A percentile compares a stretch with the other conserved stretches of the same genome.
phyloP scores from a whole-genome alignment of 2,113 vertebrate genomes.

The Labeo rohita region DNA sequence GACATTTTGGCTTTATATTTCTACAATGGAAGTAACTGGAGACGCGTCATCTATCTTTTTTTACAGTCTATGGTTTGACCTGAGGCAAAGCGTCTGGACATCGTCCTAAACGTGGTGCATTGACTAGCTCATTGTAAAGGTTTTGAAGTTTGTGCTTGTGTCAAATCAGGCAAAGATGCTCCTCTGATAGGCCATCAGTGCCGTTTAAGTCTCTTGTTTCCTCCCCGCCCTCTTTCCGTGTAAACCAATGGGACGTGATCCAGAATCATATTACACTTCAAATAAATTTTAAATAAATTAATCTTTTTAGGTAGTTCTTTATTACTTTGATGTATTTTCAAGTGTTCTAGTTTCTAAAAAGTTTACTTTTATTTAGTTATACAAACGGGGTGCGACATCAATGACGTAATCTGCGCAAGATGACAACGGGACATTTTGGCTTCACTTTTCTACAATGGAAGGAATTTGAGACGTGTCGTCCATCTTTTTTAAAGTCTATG shows the following conservation, averaged over 20 bases:
- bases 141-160: neutral
- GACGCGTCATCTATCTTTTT: neutral
- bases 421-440: neutral
- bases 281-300: too few species aligned
- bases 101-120: too few species aligned
- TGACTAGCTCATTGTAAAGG: neutral
- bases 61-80: neutral
- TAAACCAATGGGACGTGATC: too few species aligned
- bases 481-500: neutral
- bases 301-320: too few species aligned
- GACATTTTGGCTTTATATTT: neutral
- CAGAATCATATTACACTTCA: too few species aligned
- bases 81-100: neutral
- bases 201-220: constrained; percentile 91
- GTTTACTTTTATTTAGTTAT: too few species aligned
- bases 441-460: neutral
- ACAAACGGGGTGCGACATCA: too few species aligned
- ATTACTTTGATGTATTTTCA: too few species aligned
- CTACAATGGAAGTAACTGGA: neutral
- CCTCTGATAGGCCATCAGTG: constrained; percentile 84
- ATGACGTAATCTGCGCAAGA: too few species aligned
- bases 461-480: neutral
- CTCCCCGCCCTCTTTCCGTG: constrained; percentile 58
- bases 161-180: constrained; percentile 74
- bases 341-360: too few species aligned